Evolutionary conservation across 2,113 vertebrate genomes (phyloP), one percentile per base, ranked within the genome.

Genomic region (Pavo muticus): DNA sequence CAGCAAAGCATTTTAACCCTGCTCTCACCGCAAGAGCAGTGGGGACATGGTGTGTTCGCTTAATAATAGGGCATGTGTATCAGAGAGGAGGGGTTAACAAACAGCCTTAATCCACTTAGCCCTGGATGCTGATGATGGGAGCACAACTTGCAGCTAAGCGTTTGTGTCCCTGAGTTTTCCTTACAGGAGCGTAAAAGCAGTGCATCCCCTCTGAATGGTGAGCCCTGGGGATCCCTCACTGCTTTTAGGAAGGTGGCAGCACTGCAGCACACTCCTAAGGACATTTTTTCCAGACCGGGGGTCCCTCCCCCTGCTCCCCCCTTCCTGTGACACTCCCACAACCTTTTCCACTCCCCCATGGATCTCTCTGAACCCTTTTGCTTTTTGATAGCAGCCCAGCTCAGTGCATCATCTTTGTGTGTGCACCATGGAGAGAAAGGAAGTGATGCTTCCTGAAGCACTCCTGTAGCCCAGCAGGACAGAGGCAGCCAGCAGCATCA

Each of bases 361-460:
- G 81, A 89, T 81, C 21, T 87, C 79, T 77, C 70, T 57, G 76
- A 90, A 94, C 84, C 68, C 65, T 37, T 93, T 45, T 87, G 95
- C 73, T 76, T 91, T 86, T 89, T 96, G 82, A 91, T 77, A 76
- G 63, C 10, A 25, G 80, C 69, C 78, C 88, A 94, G 81, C 82
- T 92, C 65, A 87, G 84, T 79, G 94, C 94, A 86, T 96, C 44
- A 10, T 87, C 92, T 93, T 94, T 96, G 96, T 95, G 91, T 3
- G 0, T 70, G 54, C 91, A 79, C 91, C 56, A 3, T 50, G 18
- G 93, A 91, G 89, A 84, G 82, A 75, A 93, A 64, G 91, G 91
- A 95, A 80, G 77, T 95, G 91, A 95, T 85, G 78, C 93, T 96
- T 96, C 94, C 95, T 94, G 83, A 96, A 94, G 90, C 45, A 89